Base-by-base conservation (phyloP, 2,797 vertebrate species). In the Acipenser oxyrinchus region DNA sequence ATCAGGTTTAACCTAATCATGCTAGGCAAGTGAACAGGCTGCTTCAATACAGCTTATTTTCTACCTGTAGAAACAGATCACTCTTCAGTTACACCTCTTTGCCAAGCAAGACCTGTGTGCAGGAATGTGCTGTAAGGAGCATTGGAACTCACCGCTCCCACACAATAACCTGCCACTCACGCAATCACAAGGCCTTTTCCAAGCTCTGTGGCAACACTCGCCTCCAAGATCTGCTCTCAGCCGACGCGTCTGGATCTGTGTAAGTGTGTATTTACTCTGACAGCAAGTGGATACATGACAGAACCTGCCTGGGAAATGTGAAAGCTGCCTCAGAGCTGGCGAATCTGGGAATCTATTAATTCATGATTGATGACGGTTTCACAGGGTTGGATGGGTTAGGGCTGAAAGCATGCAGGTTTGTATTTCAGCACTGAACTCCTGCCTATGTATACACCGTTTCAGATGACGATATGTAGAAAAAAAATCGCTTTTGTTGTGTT, bases 291-390 rank as follows among this genome's bases (percentile, higher is more conserved):
- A 7, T 64, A 69, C 67, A 64, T 64, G 85, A 85, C 61, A 69
- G 73, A 77, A 79, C 86, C 69, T 85, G 87, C 61, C 78, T 60
- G 58, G 75, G 69, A 74, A 64, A 70, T 81, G 75, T 55, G 51
- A 71, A 10, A 13, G n/a, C 53, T 72, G 70, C 68, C 69, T 71
- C 74, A 50, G 70, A 68, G 64, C 65, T 64, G 15, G 13, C 60
- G 37, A 53, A 6, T 69, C 48, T 2, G 18, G 48, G 18, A 62
- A 37, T 18, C 18, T 63, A 65, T 63, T 52, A 80, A 76, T 77
- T 37, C 10, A 10, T 23, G 60, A 23, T 37, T 37, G 18, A 8
- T 62, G 15, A 23, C 9, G 6, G 0, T 55, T 55, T 55, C 6
- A 55, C n/a, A 55, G 9, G 53, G n/a, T n/a, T 55, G 53, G 48